Evolutionary conservation across 2,888 invertebrate species (phyloP), one percentile per base, ranked within the genome.

Genomic region (Eupithecia subfuscata): DNA sequence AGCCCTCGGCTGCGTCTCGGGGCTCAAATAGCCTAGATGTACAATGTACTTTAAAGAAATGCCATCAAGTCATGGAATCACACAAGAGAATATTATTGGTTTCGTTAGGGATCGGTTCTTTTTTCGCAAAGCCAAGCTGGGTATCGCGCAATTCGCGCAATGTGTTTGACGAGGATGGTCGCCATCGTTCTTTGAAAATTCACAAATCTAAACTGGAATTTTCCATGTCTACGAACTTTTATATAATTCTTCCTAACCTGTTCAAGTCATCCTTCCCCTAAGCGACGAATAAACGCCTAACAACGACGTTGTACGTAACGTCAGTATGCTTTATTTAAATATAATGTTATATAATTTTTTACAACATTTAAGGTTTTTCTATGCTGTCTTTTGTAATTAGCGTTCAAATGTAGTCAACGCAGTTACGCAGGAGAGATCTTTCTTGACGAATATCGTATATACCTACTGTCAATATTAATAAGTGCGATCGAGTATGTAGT

Each of bases 401-500:
- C 74, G 77, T 82, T 81, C 68, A 56, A 71, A 60, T 70, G 63
- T 70, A 77, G 72, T 74, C 69, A 70, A 74, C 70, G 52, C 74
- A 78, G 73, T 78, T 71, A 74, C 76, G 70, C 76, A 76, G 45
- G 45, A 64, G 45, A 64, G n/a, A 69, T 37, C 68, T 34, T 64
- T 74, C 65, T 70, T 73, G 60, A 56, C 70, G 70, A 69, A 70
- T 73, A 70, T 73, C 65, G 52, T 77, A 56, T 67, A 64, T 67
- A 56, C 52, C 22, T 56, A 56, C 11, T 77, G 79, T 78, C 71
- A 67, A 73, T 80, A 78, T 60, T 71, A 89, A 87, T 90, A 92
- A 90, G 89, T 92, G 77, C 77, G 72, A 75, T 92, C 90, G 92
- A 90, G 88, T 60, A 60, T 60, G 60, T 93, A 93, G 92, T 84